A percentile compares a stretch with the other conserved stretches of the same genome.
These are phyloP conservation scores for Aegithalos caudatus DNA, from an alignment of 2,113 vertebrate genomes.

Conservation along the genomic window DNA sequence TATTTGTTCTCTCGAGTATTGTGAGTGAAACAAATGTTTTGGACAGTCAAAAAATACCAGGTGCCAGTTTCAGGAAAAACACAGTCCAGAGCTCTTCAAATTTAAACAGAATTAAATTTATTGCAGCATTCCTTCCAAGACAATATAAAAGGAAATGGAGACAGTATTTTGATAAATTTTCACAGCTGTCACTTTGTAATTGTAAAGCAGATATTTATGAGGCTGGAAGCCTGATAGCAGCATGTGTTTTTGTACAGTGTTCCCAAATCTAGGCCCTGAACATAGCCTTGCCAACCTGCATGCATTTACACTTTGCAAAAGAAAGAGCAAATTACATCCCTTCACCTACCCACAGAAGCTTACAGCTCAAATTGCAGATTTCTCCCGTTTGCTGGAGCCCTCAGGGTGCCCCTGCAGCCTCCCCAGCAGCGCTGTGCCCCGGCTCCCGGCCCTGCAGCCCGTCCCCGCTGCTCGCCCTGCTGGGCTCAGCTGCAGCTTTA, in stretches of 20 bases:
- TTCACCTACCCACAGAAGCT: constrained; percentile 28
- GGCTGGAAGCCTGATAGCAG: constrained; percentile 23
- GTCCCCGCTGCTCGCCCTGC: background rate
- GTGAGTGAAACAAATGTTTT: constrained; percentile 24
- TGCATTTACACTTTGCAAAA: background rate
- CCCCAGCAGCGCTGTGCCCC: background rate
- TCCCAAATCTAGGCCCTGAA: background rate
- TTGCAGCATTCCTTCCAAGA: background rate
- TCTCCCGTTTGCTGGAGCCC: background rate
- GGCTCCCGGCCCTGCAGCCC: background rate
- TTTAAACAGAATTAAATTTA: constrained; percentile 35
- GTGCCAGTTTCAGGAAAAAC: constrained; percentile 27
- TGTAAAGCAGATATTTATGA: constrained; percentile 46
- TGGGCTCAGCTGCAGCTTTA: background rate
- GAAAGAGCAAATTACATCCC: constrained; percentile 49
- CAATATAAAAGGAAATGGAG: background rate
- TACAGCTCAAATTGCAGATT: constrained; percentile 27
- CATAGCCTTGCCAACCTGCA: background rate
- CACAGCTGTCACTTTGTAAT: constrained; percentile 44
- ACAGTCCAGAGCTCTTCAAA: constrained; percentile 30
- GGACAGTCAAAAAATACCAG: constrained; percentile 3
- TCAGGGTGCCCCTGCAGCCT: background rate
- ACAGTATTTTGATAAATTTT: constrained; percentile 30
- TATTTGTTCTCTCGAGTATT: background rate
- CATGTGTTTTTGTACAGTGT: background rate